A percentile compares a stretch with the other conserved stretches of the same genome.
Conservation (phyloP, 2,888 invertebrate species). For the Tachina grossa region DNA sequence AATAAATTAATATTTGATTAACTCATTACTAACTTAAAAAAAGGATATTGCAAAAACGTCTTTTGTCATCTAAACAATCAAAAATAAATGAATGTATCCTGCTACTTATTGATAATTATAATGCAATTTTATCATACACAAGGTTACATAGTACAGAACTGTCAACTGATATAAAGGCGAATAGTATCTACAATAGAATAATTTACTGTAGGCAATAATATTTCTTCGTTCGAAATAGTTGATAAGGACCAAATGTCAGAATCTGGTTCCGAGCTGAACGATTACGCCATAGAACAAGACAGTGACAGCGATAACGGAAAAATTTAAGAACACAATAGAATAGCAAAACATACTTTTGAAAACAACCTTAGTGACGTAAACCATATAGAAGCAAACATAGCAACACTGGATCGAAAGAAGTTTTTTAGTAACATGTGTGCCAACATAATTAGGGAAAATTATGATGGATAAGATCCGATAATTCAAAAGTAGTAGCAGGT, state of each 20-base stretch:
- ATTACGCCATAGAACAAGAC: background rate
- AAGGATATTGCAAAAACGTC: background rate
- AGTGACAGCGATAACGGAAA: background rate
- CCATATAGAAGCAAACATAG: background rate
- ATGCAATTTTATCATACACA: background rate
- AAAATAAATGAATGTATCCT: background rate
- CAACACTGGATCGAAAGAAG: background rate
- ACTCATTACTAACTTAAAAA: background rate
- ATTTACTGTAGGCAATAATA: background rate
- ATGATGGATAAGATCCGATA: background rate
- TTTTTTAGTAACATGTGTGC: background rate
- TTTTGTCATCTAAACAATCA: background rate
- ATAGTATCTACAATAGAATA: no score
- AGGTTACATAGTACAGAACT: background rate
- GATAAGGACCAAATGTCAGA: background rate
- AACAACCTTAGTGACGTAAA: no score
- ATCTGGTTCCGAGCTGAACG: background rate
- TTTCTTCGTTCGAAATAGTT: background rate
- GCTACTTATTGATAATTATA: background rate
- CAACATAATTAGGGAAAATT: background rate
- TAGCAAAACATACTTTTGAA: no score
- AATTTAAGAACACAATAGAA: no score
- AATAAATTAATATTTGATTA: no score
- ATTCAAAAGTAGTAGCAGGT: slow-evolving; percentile 1
- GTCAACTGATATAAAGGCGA: no score